Evolutionary conservation across 2,797 vertebrate genomes (phyloP), one percentile per base, ranked within the genome.

Genomic region (Pseudopleuronectes americanus): DNA sequence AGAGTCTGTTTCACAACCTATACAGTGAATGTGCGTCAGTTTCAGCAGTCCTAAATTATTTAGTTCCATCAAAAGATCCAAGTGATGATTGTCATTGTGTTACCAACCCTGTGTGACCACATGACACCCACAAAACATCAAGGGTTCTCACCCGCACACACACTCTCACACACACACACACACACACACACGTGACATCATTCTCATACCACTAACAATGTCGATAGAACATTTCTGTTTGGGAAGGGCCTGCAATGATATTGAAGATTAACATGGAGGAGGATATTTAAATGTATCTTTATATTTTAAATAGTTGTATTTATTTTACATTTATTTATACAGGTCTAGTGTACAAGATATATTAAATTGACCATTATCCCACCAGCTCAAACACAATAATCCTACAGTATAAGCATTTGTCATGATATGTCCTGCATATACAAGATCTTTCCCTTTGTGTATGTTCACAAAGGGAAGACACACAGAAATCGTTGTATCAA

Each of bases 51-150:
- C 67, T 31, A 24, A 65, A 56, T 41, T 28, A 65, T 45, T 71
- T 19, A 56, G n/a, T 36, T 64, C 64, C 45, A 73, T 68, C 63
- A 36, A 23, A 59, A 55, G 62, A 38, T 51, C 26, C 49, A 43
- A 1, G 19, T 57, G 36, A 63, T 12, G 56, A 69, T 21, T 82
- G 81, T 84, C 78, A 69, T 55, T 69, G 80, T 58, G 74, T 28
- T 83, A 72, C 31, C 59, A 64, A 51, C 69, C 67, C 4, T 79
- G 26, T 26, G 51, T 48, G 69, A 73, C 53, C 80, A 84, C 73
- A 69, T 83, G 78, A 65, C 52, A 10, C 63, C 61, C 54, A 3
- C 33, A 23, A 28, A 65, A 73, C 75, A 80, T 77, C 60, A 75
- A 69, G 52, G 62, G 21, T 52, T 75, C 56, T 48, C 31, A 59